These are phyloP conservation scores for Macropis europaea DNA, from an alignment of 2,888 invertebrate genomes.

Conservation along the genomic window DNA sequence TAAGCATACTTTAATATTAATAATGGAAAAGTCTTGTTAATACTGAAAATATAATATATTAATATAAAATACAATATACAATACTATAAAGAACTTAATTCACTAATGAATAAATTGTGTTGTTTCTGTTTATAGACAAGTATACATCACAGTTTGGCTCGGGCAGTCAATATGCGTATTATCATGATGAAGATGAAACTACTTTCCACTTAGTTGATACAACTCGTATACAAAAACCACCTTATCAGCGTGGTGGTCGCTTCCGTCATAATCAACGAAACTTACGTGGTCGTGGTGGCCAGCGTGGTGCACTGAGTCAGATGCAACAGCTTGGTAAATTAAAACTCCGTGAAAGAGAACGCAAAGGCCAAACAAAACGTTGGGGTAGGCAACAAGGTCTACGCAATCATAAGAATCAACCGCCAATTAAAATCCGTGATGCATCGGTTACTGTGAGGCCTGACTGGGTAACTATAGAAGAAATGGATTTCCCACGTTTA, in stretches of 20 bases:
- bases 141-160: conserved; percentile 96
- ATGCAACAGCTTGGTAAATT: conserved; percentile 92
- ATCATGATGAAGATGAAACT: conserved; percentile 99
- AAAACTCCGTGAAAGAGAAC: conserved; percentile 89
- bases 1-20: no score
- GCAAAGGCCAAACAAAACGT: conserved; percentile 88
- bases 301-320: conserved; percentile 85
- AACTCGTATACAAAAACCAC: conserved; percentile 92
- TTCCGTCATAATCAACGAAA: conserved; percentile 91
- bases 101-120: neutral
- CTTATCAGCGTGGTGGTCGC: conserved; percentile 94
- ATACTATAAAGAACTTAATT: no score
- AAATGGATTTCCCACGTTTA: conserved; percentile 98
- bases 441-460: conserved; percentile 97
- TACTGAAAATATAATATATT: neutral
- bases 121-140: conserved; percentile 84
- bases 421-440: conserved; percentile 95
- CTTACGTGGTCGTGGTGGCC: conserved; percentile 84
- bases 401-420: conserved; percentile 83
- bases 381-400: conserved; percentile 89
- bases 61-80: neutral
- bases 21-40: no score
- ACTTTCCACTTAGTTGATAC: conserved; percentile 99
- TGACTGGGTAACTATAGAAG: conserved; percentile 97
- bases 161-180: conserved; percentile 98